Conservation (phyloP, 1,140 invertebrate genomes). For the Drosophila rufa region DNA sequence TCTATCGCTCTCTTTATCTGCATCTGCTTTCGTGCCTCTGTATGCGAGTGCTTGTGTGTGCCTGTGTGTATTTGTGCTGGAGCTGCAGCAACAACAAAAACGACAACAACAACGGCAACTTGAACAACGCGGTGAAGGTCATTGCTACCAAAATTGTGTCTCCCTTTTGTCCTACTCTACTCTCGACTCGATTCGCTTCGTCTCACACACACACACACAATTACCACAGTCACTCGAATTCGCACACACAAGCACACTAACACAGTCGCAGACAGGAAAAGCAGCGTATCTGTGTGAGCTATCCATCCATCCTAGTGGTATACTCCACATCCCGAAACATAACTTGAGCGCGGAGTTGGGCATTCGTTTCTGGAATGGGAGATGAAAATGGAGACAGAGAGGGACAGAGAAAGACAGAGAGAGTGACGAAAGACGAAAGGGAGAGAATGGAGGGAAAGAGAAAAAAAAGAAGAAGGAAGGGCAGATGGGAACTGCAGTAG, state of each 20-base stretch:
- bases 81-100: conserved; percentile 42
- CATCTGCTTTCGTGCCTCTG: conserved; percentile 50
- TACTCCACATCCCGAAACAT: conserved; percentile 62
- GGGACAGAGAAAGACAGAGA: conserved; percentile 1
- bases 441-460: neutral
- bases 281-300: conserved; percentile 31
- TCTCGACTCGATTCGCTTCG: conserved; percentile 67
- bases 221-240: conserved; percentile 1
- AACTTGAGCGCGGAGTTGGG: conserved; percentile 29
- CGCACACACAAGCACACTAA: conserved; percentile 35
- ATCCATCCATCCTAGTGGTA: conserved; percentile 64
- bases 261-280: conserved; percentile 39
- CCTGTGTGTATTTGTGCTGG: conserved; percentile 30
- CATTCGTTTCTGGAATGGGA: conserved; percentile 21
- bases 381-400: conserved; percentile 37
- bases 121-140: conserved; percentile 85
- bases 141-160: conserved; percentile 85
- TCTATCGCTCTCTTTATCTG: conserved; percentile 39
- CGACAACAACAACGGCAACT: conserved; percentile 74
- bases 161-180: conserved; percentile 84
- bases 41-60: conserved; percentile 14
- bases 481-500: conserved; percentile 36
- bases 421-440: neutral
- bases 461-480: conserved; percentile 7
- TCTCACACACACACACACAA: conserved; percentile 35